phyloP scores from a whole-genome alignment of 2,888 invertebrate species.

The Dysmachus trigonus region DNA sequence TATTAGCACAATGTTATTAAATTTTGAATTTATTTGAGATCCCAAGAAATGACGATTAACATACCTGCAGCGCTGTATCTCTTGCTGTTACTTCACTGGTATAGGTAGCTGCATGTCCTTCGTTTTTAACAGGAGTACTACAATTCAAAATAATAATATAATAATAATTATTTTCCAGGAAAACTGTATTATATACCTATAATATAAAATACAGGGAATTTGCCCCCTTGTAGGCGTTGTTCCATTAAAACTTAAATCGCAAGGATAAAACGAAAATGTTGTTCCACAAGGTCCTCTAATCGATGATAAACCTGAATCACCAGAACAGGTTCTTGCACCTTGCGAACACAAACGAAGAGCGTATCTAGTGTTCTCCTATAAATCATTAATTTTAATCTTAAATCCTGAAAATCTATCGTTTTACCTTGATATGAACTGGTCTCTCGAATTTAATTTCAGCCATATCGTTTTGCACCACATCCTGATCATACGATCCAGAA shows the following conservation, averaged over 20 bases:
- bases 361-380: conserved; percentile 85
- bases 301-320: conserved; percentile 88
- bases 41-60: no score
- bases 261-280: conserved; percentile 88
- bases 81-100: conserved; percentile 60
- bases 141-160: no score
- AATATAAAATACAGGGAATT: conserved; percentile 89
- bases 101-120: conserved; percentile 53
- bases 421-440: conserved; percentile 84
- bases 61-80: conserved; percentile 69
- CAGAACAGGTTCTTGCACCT: conserved; percentile 92
- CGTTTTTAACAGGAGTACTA: conserved; percentile 61
- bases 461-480: conserved; percentile 87
- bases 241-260: conserved; percentile 95
- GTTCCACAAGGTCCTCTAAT: conserved; percentile 94
- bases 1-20: conserved; percentile 59
- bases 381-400: conserved; percentile 15
- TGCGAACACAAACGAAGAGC: conserved; percentile 88
- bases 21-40: not conserved
- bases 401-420: not conserved
- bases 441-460: conserved; percentile 91
- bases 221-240: conserved; percentile 95
- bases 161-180: not conserved
- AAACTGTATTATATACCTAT: conserved; percentile 48
- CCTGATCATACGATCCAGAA: conserved; percentile 84